Base-by-base conservation (phyloP, 2,113 vertebrate species). In the Paralichthys olivaceus region DNA sequence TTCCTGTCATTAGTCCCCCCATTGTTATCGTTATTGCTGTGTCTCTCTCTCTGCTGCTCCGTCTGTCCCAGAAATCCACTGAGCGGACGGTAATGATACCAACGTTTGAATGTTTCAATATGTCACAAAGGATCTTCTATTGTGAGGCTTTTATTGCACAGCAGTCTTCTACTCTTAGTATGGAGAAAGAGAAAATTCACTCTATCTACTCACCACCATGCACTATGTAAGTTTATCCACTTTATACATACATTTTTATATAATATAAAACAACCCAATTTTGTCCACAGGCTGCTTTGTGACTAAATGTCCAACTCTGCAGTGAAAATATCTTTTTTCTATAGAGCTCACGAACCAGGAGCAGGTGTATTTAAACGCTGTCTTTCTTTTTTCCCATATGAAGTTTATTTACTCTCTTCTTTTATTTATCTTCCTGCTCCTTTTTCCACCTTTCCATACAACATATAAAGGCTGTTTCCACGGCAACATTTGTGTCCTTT, bases 381-480 rank as follows among this genome's bases (percentile, higher is more conserved):
- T 23, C 53, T 40, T 43, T 56, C 4, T 51, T 17, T 58, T 59
- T 14, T 25, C 28, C 32, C n/a, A 13, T 5, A n/a, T 22, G 7
- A 7, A 53, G 49, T 53, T 53, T 53, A n/a, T 5, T 49, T 28
- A 2, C 56, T 29, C 55, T 60, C 53, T 57, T 34, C 23, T 77
- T 69, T 14, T 13, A 62, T 74, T 17, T 45, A 45, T 51, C 7
- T 17, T 77, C 26, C 12, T 57, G 19, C 28, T 57, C 13, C 49
- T 23, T 43, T 53, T 47, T n/a, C 19, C 22, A 8, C 37, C 29
- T 19, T 60, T 26, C 58, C 1, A 40, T 26, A 22, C 12, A 34
- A 26, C 53, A 53, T 17, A 54, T 59, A 45, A 59, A 75, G 69
- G 11, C 14, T 22, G 77, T 87, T 86, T 4, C 79, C 61, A 67